These are phyloP conservation scores for Lytechinus pictus DNA, from an alignment of 35 echinoderm and acorn worm genomes.

Conservation along the genomic window DNA sequence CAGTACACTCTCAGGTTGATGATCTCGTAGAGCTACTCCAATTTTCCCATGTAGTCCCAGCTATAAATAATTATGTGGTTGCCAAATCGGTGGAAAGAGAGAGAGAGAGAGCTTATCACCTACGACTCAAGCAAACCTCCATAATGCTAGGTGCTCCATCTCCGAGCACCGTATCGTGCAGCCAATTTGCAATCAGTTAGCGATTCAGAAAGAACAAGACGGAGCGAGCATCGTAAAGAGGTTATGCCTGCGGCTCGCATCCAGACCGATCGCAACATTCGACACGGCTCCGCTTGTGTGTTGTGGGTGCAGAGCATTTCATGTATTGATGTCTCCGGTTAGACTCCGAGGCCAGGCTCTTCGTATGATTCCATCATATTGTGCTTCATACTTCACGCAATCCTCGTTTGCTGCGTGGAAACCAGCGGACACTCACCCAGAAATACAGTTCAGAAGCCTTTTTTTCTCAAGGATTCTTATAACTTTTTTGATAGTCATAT, in stretches of 20 bases:
- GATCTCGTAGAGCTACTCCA: background rate
- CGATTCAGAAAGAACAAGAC: background rate
- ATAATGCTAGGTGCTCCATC: conserved; percentile 9
- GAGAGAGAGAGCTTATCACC: background rate
- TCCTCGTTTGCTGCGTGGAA: background rate
- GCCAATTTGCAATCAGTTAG: conserved; percentile 3
- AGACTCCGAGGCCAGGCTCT: background rate
- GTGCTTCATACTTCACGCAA: background rate
- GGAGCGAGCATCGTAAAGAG: background rate
- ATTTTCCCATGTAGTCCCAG: background rate
- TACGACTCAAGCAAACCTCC: background rate
- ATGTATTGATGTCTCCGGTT: background rate
- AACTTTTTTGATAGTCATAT: background rate
- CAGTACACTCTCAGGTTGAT: background rate
- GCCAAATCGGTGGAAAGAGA: background rate
- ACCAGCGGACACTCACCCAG: background rate
- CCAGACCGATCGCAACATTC: background rate
- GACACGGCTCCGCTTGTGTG: background rate
- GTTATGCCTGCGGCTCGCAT: background rate
- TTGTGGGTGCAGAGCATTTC: background rate
- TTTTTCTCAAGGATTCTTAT: background rate
- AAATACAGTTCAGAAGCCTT: background rate
- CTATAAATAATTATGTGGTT: background rate
- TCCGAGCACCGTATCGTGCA: background rate
- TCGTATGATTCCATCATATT: background rate